A percentile compares a stretch with the other conserved stretches of the same genome.
Conservation (phyloP, 2,888 invertebrate genomes). For the Andrena praecox region DNA sequence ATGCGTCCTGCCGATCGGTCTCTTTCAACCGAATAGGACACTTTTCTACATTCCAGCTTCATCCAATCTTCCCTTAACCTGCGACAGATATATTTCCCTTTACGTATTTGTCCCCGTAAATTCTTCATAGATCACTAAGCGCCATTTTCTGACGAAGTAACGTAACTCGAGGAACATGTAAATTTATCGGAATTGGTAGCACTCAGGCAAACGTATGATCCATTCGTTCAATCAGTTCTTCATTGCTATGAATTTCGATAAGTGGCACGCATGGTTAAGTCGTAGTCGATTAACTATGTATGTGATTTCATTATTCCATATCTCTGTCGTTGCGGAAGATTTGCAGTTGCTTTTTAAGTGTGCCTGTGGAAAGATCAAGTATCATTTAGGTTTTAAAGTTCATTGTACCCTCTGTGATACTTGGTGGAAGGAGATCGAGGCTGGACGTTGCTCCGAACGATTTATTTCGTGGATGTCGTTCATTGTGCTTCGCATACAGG, state of each 20-base stretch:
- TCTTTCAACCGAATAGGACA: constrained; percentile 5
- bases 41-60: not conserved
- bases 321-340: not conserved
- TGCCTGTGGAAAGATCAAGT: not conserved
- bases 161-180: no score
- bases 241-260: no score
- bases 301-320: not conserved
- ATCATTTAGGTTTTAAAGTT: constrained; percentile 35
- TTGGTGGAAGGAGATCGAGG: constrained; percentile 59
- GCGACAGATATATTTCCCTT: not conserved
- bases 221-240: no score
- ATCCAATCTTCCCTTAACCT: not conserved
- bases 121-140: no score
- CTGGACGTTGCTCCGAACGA: constrained; percentile 47
- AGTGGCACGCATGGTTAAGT: no score
- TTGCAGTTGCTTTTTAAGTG: not conserved
- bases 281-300: not conserved
- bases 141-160: no score
- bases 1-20: constrained; percentile 35
- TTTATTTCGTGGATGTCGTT: constrained; percentile 48
- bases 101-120: no score
- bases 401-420: constrained; percentile 36
- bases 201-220: no score
- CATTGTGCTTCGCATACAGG: not conserved
- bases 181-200: no score